Evolutionary conservation across 2,888 invertebrate genomes (phyloP), one percentile per base, ranked within the genome.

Genomic region (Sarcophaga carnaria): DNA sequence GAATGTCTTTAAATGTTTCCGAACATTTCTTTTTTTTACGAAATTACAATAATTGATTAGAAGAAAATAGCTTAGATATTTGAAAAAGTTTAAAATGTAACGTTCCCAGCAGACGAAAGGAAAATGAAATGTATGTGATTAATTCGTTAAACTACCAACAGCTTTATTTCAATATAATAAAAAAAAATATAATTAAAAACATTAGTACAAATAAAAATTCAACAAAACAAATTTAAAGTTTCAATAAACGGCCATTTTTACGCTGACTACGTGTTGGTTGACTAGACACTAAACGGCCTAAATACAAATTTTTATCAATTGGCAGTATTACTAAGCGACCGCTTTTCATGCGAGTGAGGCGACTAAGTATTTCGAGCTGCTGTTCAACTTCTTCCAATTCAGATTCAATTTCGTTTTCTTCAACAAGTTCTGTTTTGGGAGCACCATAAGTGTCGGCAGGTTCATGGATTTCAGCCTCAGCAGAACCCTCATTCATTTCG

Each of bases 241-340:
- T 80, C 27, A 83, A 66, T n/a, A 78, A 81, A 27, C 83, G 77
- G 4, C 70, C 75, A 70, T 62, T 78, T 69, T 70, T 27, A 60
- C 59, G 83, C 71, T 71, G 83, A 54, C 2, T 20, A 66, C 27
- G 62, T 47, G 59, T 63, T 25, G 70, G 20, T 71, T 71, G 69
- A 10, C 62, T 69, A 11, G 83, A 62, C 10, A 87, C 78, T 20
- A 87, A 75, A 59, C 78, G 86, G 3, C 83, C 83, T 62, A 87
- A 69, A 47, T 79, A 84, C 4, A 84, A 27, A 45, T 84, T 78
- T 37, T 81, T 75, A 10, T 75, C 63, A 17, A 87, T 20, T 0
- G 92, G 93, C 82, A 92, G 80, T 25, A 92, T 89, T n/a, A 92
- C 89, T 17, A 92, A 81, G 8, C 93, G 92, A 2, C 92, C 92